Evolutionary conservation across 2,797 vertebrate species (phyloP), one percentile per base, ranked within the genome.

Genomic region (Acridotheres tristis): DNA sequence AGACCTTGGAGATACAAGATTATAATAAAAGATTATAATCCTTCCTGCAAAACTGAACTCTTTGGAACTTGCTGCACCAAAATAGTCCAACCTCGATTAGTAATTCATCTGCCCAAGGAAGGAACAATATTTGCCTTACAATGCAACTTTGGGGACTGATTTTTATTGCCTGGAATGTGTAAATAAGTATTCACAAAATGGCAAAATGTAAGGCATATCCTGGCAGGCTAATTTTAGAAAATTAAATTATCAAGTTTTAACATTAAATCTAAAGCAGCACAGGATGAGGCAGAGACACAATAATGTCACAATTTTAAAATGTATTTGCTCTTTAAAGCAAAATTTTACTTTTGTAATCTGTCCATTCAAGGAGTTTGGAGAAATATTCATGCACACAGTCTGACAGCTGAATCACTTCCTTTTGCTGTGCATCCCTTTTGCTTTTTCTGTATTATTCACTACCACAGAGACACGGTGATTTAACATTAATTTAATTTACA

Each of bases 401-500:
- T 89, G 66, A 76, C 62, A 88, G 87, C 82, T 88, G 87, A 93
- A 95, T 91, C 80, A 57, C 45, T 30, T 75, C 72, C 68, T 61
- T 63, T 94, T 79, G 61, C 77, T 67, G 68, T 48, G 77, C 59
- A 69, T 86, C 50, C 32, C 42, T 74, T 90, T 93, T 88, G 78
- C 57, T 93, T 94, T 83, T 63, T 75, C 89, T 88, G 73, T 84
- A 72, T 77, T 89, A 95, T 95, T 87, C 88, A 67, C 81, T 79
- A 62, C 61, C 78, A 90, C 34, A 53, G 85, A 91, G 86, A 81
- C 66, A 79, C 0, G 4, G 76, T 86, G 88, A 96, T 90, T 95
- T 93, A 93, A 88, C 89, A 93, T 91, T 96, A 93, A 96, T 96
- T 95, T 91, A 93, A 96, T 96, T 96, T 92, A 57, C 88, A 85